Conservation (phyloP, 2,113 vertebrate genomes). For the Gila orcuttii region DNA sequence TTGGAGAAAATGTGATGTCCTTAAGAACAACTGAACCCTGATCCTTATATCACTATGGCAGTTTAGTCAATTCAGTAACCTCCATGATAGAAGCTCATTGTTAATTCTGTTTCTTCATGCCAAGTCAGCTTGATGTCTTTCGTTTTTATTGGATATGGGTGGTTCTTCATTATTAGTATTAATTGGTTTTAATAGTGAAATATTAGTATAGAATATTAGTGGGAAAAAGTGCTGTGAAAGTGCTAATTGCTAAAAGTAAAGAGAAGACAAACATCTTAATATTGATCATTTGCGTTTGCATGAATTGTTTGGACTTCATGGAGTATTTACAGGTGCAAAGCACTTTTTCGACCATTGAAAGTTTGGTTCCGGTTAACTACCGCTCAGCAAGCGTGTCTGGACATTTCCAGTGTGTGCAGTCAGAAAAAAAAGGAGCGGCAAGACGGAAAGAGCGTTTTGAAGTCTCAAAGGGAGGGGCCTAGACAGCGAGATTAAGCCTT, state of each 20-base stretch:
- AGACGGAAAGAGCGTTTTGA: conserved; percentile 29
- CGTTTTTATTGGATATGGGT: not conserved
- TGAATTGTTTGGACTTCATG: conserved; percentile 20
- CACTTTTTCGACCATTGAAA: conserved; percentile 12
- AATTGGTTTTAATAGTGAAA: not conserved
- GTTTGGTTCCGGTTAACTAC: not conserved
- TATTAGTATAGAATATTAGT: not conserved
- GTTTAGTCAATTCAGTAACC: conserved; percentile 35
- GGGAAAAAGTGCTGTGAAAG: not conserved
- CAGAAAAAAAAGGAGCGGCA: not conserved
- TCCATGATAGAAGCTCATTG: conserved; percentile 26
- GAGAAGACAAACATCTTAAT: not conserved
- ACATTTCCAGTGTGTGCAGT: not conserved
- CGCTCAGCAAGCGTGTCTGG: not conserved
- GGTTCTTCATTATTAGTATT: not conserved
- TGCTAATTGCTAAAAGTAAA: not conserved
- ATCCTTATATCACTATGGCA: conserved; percentile 37
- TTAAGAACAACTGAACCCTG: conserved; percentile 18
- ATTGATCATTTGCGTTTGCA: not conserved
- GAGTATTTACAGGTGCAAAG: conserved; percentile 26
- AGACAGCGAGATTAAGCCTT: conserved; percentile 48
- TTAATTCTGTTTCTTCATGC: conserved; percentile 26
- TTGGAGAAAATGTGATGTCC: conserved; percentile 31
- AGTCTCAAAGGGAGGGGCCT: conserved; percentile 38
- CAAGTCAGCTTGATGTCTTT: conserved; percentile 21